A percentile compares a stretch with the other conserved stretches of the same genome.
phyloP scores from a whole-genome alignment of 2,113 vertebrate species.

The Cervus canadensis region DNA sequence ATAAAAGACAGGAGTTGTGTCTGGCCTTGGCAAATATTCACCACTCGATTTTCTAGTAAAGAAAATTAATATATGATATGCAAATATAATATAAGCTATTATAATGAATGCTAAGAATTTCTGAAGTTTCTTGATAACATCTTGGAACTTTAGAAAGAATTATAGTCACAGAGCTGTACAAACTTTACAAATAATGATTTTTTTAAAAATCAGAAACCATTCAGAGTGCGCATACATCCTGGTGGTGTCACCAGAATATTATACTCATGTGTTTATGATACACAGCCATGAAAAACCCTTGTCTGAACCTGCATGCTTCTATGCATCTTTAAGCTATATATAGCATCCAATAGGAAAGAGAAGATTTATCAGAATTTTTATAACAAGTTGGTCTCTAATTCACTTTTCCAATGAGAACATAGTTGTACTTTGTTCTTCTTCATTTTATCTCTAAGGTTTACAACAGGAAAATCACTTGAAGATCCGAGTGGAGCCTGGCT shows the following conservation, averaged over 20 bases:
- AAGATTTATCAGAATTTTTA: background rate
- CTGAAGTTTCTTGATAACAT: background rate
- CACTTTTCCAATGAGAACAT: background rate
- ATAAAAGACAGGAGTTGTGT: background rate
- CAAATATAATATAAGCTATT: background rate
- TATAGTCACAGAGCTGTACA: background rate
- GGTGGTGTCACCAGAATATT: background rate
- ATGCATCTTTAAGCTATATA: background rate
- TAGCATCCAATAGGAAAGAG: background rate
- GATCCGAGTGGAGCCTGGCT: conserved; percentile 93
- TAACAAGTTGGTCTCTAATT: background rate
- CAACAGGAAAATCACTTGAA: conserved; percentile 93
- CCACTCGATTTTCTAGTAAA: background rate
- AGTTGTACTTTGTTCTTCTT: background rate
- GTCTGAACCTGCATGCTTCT: background rate
- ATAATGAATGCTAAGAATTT: background rate
- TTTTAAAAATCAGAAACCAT: background rate
- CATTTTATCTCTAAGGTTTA: conserved; percentile 83
- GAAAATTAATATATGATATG: background rate
- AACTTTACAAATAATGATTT: background rate
- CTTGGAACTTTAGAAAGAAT: background rate
- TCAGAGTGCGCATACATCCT: background rate
- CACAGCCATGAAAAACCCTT: background rate
- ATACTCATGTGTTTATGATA: background rate
- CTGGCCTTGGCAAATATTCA: background rate